These are phyloP conservation scores for Carassius gibelio DNA, from an alignment of 2,113 vertebrate genomes.

Conservation along the genomic window DNA sequence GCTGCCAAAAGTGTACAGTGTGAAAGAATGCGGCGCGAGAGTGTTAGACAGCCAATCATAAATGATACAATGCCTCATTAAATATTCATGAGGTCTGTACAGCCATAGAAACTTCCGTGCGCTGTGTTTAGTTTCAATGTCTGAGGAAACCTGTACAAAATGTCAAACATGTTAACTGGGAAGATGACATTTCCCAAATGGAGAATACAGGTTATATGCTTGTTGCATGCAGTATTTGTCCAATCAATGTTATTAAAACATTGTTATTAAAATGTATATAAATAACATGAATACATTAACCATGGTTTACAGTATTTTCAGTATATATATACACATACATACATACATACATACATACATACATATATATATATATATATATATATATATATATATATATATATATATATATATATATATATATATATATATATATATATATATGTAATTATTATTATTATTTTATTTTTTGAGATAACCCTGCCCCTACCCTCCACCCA, in stretches of 20 bases:
- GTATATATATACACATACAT: neutral
- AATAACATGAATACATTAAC: neutral
- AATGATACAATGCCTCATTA: conserved; percentile 12
- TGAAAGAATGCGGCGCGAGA: neutral
- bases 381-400: neutral
- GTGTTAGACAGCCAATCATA: conserved; percentile 33
- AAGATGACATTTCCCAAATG: neutral
- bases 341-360: too few relatives aligned
- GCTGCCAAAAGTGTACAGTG: conserved; percentile 3
- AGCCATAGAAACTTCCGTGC: neutral
- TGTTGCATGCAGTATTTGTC: neutral
- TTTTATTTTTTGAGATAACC: neutral
- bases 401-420: neutral
- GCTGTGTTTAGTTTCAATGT: neutral
- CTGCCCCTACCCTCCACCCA: too few relatives aligned
- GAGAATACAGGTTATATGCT: neutral
- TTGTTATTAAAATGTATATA: neutral
- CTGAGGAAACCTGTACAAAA: neutral
- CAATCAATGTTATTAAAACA: neutral
- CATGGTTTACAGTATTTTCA: neutral
- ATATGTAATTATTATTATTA: too few relatives aligned
- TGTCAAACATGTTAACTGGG: neutral
- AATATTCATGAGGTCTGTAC: conserved; percentile 23
- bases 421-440: too few relatives aligned
- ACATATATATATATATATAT: neutral